Base-by-base conservation (phyloP, 2,888 invertebrate genomes). In the Junonia oenone region DNA sequence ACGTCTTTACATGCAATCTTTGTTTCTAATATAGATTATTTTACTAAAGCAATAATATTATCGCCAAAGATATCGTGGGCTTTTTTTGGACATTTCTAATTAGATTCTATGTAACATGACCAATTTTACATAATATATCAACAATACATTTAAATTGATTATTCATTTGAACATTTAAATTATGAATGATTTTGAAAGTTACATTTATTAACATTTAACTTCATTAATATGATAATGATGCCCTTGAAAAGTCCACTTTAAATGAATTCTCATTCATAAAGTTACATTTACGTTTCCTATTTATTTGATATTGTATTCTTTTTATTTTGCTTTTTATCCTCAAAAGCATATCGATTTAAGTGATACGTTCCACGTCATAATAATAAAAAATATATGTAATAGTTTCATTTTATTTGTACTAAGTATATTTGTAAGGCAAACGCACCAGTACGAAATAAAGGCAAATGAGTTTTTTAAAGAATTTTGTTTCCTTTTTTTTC, bases 371-470 rank as follows among this genome's bases (percentile, higher is more conserved):
- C 67, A 72, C 74, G 72, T 81, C 76, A 76, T 68, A 68, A 72
- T 73, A 67, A 75, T 81, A 78, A 70, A 74, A 75, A 71, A 72
- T 58, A 57, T 48, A 77, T 75, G 71, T 72, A 73, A 66, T 65
- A 63, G 62, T 65, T 81, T 83, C 81, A 80, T 78, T 81, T 54
- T 54, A 48, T 54, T 54, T 54, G 75, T 81, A 78, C 71, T 87
- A 83, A 85, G 81, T 82, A 79, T 83, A 83, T 77, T 78, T 84
- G 74, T 89, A 89, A 89, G 88, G 77, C 78, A 83, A 87, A 84
- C 83, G 89, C 89, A 90, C 89, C 89, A 89, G 86, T 89, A 89
- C 81, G 89, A 87, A 89, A 90, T 90, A 89, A 90, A 90, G 77
- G 88, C 87, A 90, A 84, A 88, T 84, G 86, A 90, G 77, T 89